Percentiles rank a stretch among this genome's conserved stretches.
Conservation (phyloP, 2,113 vertebrate genomes). For the Eubucco bourcierii region DNA sequence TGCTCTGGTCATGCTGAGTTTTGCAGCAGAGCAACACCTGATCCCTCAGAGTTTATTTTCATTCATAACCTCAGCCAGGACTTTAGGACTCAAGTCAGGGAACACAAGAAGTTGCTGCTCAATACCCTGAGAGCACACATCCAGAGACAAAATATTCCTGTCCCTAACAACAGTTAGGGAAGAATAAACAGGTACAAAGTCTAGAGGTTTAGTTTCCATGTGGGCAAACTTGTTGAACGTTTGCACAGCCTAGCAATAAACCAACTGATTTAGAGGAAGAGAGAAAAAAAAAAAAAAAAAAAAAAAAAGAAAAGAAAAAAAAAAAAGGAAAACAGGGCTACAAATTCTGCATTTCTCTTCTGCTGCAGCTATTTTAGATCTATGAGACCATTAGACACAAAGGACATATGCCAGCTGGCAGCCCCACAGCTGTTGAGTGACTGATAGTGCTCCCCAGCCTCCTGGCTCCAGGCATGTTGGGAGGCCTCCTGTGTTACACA, state of each 20-base stretch:
- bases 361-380: slow-evolving; percentile 50
- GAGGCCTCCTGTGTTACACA: background rate
- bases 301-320: too few relatives aligned
- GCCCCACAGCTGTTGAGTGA: background rate
- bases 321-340: background rate
- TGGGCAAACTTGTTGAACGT: background rate
- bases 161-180: background rate
- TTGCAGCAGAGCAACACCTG: background rate
- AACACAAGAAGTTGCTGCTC: background rate
- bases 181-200: background rate
- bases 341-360: background rate
- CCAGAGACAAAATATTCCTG: background rate
- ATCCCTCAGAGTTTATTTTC: background rate
- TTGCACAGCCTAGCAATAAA: background rate
- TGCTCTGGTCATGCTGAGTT: background rate
- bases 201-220: background rate
- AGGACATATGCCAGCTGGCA: slow-evolving; percentile 44
- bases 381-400: slow-evolving; percentile 29
- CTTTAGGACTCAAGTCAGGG: background rate
- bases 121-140: rapidly evolving
- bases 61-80: background rate
- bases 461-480: background rate
- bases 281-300: too few relatives aligned
- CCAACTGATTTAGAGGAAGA: background rate
- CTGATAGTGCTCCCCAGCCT: background rate